phyloP scores from a whole-genome alignment of 2,797 vertebrate genomes.

The Leptodactylus fallax region DNA sequence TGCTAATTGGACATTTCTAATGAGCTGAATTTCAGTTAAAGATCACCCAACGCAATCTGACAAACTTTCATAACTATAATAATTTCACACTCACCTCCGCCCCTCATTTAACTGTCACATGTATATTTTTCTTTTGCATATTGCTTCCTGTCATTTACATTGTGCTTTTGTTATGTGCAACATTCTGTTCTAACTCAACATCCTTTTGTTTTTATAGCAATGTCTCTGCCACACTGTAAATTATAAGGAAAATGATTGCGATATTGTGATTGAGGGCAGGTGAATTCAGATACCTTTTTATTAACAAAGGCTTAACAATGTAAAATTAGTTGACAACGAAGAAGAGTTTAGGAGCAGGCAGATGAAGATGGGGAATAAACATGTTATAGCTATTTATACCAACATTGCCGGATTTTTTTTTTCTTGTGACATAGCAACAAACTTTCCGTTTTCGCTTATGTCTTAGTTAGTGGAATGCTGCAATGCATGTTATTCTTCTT shows the following conservation, averaged over 20 bases:
- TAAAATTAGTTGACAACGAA: constrained; percentile 47
- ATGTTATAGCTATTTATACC: constrained; percentile 22
- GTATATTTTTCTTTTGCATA: constrained; percentile 15
- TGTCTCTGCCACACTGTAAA: constrained; percentile 23
- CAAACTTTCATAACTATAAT: constrained; percentile 64
- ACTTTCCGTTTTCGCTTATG: background rate
- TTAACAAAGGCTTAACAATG: constrained; percentile 55
- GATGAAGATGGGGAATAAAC: constrained; percentile 24
- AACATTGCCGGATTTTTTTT: background rate
- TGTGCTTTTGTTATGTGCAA: constrained; percentile 38
- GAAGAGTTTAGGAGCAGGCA: background rate
- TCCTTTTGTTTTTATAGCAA: constrained; percentile 48
- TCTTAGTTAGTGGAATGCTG: constrained; percentile 12
- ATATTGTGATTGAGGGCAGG: constrained; percentile 57
- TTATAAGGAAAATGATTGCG: constrained; percentile 55
- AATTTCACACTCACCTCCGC: constrained; percentile 60
- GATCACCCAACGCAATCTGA: constrained; percentile 62
- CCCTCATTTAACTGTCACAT: constrained; percentile 60
- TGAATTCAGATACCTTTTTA: constrained; percentile 16
- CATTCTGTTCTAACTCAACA: constrained; percentile 30
- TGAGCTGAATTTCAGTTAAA: constrained; percentile 76
- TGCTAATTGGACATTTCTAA: constrained; percentile 81
- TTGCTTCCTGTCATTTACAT: constrained; percentile 54
- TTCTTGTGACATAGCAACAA: constrained; percentile 27
- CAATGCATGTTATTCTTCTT: background rate